Percentiles rank a stretch among this genome's conserved stretches.
phyloP scores from a whole-genome alignment of 2,888 invertebrate genomes.

The Uloborus plumipes region DNA sequence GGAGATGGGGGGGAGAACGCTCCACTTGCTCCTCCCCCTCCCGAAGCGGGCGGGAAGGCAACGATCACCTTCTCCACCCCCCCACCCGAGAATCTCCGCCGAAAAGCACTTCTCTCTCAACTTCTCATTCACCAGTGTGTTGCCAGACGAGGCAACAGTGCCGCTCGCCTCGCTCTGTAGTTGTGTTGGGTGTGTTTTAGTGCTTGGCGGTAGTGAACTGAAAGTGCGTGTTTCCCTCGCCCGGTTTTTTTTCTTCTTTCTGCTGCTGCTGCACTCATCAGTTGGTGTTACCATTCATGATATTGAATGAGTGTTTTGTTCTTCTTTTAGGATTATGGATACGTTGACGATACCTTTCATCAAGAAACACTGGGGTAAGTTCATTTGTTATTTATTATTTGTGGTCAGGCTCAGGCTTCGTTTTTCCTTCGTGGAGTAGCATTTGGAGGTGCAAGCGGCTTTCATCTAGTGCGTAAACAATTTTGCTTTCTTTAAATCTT shows the following conservation, averaged over 20 bases:
- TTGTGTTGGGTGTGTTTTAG: constrained; percentile 11
- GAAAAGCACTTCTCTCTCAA: constrained; percentile 5
- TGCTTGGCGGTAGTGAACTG: no score
- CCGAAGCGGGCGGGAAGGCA: constrained; percentile 6
- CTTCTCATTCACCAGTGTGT: constrained; percentile 47
- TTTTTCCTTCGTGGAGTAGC: no score
- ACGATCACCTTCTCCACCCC: not conserved
- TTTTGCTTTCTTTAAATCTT: no score
- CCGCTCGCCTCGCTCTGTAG: constrained; percentile 6
- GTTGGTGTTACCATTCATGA: no score
- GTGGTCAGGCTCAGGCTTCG: no score
- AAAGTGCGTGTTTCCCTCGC: not conserved
- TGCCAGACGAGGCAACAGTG: constrained; percentile 20
- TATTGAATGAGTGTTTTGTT: constrained; percentile 7
- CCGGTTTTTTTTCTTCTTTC: no score
- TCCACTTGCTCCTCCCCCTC: constrained; percentile 23
- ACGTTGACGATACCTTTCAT: constrained; percentile 14
- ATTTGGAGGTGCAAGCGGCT: no score
- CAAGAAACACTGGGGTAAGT: constrained; percentile 32
- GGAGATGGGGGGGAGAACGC: constrained; percentile 9
- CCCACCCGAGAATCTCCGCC: no score
- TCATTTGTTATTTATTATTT: no score
- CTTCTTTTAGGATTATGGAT: constrained; percentile 45
- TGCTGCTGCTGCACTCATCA: no score
- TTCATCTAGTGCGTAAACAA: no score